Evolutionary conservation across 2,113 vertebrate species (phyloP).

Genomic region (Lampris incognitus): DNA sequence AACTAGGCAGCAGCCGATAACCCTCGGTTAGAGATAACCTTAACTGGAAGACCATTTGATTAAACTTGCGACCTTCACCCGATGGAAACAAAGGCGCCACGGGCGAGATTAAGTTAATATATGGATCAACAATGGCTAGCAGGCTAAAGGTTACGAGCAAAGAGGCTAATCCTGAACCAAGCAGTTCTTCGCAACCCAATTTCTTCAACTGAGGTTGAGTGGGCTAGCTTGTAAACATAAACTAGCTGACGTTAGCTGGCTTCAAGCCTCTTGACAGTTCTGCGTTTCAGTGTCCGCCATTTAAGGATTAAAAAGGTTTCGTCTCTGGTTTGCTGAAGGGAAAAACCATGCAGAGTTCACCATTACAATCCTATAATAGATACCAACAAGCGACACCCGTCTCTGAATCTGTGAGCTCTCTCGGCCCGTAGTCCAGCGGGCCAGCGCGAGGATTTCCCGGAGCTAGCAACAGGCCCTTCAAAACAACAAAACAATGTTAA

Average conservation of each 20-base stretch:
- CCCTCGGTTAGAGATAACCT: conserved; percentile 29
- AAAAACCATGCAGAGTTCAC: background rate
- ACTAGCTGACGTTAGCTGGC: conserved; percentile 55
- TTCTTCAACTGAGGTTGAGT: conserved; percentile 9
- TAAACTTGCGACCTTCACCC: conserved; percentile 41
- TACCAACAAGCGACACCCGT: conserved; percentile 15
- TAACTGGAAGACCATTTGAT: conserved; percentile 11
- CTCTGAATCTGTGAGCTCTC: conserved; percentile 12
- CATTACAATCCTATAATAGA: background rate
- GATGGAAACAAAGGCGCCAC: background rate
- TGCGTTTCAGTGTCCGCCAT: background rate
- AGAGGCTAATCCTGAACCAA: conserved; percentile 2
- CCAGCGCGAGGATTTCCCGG: conserved; percentile 66
- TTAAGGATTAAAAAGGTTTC: background rate
- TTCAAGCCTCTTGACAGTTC: conserved; percentile 24
- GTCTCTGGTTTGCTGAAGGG: background rate
- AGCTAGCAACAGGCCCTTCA: conserved; percentile 73
- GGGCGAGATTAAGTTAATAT: background rate
- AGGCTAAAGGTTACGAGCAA: background rate
- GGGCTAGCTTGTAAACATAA: conserved; percentile 63
- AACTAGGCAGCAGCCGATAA: conserved; percentile 39
- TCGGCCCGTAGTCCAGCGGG: conserved; percentile 53
- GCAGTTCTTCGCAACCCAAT: conserved; percentile 12
- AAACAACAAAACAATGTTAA: conserved; percentile 56
- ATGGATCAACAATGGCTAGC: background rate